Percentiles rank a stretch among this genome's conserved stretches.
phyloP scores from a whole-genome alignment of 2,113 vertebrate species.

The Furnarius figulus region DNA sequence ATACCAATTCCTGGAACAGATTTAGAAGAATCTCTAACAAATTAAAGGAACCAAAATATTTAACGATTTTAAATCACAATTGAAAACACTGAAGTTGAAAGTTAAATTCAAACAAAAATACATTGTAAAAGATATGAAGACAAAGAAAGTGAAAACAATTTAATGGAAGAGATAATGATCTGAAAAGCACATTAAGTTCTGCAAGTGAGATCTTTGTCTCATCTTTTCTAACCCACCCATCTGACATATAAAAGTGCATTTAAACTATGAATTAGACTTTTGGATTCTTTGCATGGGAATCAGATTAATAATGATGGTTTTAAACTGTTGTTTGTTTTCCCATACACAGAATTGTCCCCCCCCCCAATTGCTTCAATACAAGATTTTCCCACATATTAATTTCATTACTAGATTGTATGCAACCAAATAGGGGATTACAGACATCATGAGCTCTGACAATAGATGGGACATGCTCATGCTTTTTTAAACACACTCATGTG shows the following conservation, averaged over 20 bases:
- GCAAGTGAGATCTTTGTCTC: background rate
- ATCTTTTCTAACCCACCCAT: background rate
- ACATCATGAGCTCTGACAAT: background rate
- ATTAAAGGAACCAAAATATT: conserved; percentile 37
- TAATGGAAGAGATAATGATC: background rate
- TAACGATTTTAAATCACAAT: background rate
- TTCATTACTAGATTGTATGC: background rate
- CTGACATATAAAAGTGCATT: background rate
- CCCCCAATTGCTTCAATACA: background rate
- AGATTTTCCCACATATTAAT: background rate
- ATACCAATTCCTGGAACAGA: conserved; percentile 14
- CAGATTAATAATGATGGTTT: background rate
- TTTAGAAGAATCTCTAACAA: conserved; percentile 19
- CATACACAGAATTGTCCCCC: background rate
- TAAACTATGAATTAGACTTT: background rate
- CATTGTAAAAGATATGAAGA: background rate
- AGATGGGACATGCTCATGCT: background rate
- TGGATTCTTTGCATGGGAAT: background rate
- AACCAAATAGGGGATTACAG: background rate
- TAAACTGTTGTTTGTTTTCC: background rate
- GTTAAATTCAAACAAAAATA: conserved; percentile 17
- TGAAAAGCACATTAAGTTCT: background rate
- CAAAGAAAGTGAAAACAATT: background rate
- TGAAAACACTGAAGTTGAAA: conserved; percentile 16
- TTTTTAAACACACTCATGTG: background rate